Evolutionary conservation across 2,888 invertebrate species (phyloP).

Genomic region (Perizoma flavofasciatum): DNA sequence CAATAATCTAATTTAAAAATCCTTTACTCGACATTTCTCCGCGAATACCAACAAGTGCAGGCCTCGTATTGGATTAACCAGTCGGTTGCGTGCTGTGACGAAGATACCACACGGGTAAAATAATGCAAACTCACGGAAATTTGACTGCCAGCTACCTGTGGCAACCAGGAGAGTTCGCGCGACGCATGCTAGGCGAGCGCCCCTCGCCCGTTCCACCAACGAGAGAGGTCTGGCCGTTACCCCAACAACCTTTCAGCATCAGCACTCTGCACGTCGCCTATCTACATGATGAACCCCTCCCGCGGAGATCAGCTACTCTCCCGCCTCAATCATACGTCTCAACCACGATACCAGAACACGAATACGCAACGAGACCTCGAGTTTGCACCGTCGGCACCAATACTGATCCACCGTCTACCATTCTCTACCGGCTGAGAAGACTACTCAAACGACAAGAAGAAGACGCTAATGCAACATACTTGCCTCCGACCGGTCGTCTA

Average conservation of each 20-base stretch:
- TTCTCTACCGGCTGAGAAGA: conserved; percentile 55
- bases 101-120: conserved; percentile 40
- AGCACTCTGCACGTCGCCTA: conserved; percentile 77
- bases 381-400: conserved; percentile 75
- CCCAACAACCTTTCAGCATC: conserved; percentile 71
- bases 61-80: conserved; percentile 75
- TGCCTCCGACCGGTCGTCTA: conserved; percentile 59
- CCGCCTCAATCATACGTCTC: conserved; percentile 59
- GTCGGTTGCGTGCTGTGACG: conserved; percentile 62
- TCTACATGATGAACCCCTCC: conserved; percentile 65
- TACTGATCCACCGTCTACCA: conserved; percentile 68
- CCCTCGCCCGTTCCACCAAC: conserved; percentile 76
- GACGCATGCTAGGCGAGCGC: conserved; percentile 74
- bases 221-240: conserved; percentile 71
- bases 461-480: conserved; percentile 46
- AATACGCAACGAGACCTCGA: conserved; percentile 48
- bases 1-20: conserved; percentile 68
- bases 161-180: conserved; percentile 78
- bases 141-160: conserved; percentile 76
- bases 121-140: conserved; percentile 79
- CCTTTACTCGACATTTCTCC: conserved; percentile 57
- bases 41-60: conserved; percentile 75
- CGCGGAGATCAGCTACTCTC: conserved; percentile 63
- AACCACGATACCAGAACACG: conserved; percentile 51
- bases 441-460: conserved; percentile 57